A percentile compares a stretch with the other conserved stretches of the same genome.
Evolutionary conservation across 1,140 invertebrate genomes (phyloP).

Genomic region (Oscheius sp.): DNA sequence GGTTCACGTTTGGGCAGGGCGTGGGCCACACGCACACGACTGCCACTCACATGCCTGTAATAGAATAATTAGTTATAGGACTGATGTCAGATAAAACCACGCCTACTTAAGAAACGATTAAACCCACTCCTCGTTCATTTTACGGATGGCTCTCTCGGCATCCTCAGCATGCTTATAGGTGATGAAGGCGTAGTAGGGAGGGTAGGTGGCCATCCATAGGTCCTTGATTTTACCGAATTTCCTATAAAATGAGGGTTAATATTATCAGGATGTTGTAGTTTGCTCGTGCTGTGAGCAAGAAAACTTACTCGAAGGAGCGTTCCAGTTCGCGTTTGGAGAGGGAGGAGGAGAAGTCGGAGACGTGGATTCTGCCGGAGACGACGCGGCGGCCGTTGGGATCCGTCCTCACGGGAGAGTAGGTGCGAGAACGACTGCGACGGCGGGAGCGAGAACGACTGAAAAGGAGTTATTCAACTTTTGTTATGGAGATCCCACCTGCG

Average conservation of each 20-base stretch:
- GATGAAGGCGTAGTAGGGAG: constrained; percentile 13
- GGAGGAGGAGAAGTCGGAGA: not conserved
- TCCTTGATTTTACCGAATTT: constrained; percentile 9
- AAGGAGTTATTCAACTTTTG: not conserved
- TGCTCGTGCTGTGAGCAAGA: no score
- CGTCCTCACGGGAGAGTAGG: not conserved
- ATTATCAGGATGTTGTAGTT: not conserved
- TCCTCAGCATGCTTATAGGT: constrained; percentile 7
- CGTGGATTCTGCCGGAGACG: constrained; percentile 5
- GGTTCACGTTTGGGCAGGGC: not conserved
- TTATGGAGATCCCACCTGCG: not conserved
- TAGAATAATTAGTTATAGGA: not conserved
- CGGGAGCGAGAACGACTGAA: not conserved
- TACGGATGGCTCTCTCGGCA: constrained; percentile 6
- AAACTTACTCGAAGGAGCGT: not conserved
- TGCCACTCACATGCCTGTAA: not conserved
- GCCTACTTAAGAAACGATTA: not conserved
- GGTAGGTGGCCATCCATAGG: constrained; percentile 12
- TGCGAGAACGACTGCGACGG: not conserved
- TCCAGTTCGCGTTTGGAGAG: not conserved
- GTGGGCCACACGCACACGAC: constrained; percentile 1
- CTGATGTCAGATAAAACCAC: not conserved
- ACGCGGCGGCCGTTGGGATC: not conserved
- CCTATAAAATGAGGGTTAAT: not conserved
- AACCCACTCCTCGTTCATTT: constrained; percentile 14